Evolutionary conservation across 2,888 invertebrate genomes (phyloP).

Genomic region (Anagyrus pseudococci): DNA sequence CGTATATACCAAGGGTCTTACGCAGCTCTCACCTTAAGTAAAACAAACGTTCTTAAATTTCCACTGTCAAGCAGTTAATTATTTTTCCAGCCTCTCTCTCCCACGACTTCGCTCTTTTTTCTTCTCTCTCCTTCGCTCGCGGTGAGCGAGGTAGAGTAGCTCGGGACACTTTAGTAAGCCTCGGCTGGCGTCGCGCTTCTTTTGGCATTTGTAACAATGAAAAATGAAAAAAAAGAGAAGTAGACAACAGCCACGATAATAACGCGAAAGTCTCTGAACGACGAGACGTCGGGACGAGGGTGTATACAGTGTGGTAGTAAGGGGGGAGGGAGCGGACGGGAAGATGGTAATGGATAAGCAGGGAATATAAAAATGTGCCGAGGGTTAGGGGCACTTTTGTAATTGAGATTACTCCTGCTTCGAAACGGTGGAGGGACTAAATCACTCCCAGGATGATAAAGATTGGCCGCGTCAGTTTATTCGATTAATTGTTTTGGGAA

Average conservation of each 20-base stretch:
- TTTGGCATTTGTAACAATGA: conserved; percentile 35
- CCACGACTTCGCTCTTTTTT: conserved; percentile 41
- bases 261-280: conserved; percentile 10
- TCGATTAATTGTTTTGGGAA: too few relatives aligned
- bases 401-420: too few relatives aligned
- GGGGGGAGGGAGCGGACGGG: neutral
- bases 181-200: conserved; percentile 19
- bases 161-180: conserved; percentile 24
- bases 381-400: too few relatives aligned
- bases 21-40: conserved; percentile 48
- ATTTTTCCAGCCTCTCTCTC: conserved; percentile 49
- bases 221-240: conserved; percentile 20
- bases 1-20: too few relatives aligned
- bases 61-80: conserved; percentile 52
- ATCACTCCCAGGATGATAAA: too few relatives aligned
- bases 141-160: neutral
- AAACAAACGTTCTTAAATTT: conserved; percentile 57
- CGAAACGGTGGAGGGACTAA: too few relatives aligned
- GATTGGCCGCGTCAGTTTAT: too few relatives aligned
- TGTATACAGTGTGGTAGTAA: neutral
- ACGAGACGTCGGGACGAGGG: neutral
- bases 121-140: neutral
- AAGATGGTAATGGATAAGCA: too few relatives aligned
- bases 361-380: too few relatives aligned
- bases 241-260: conserved; percentile 17